phyloP scores from a whole-genome alignment of 1,140 invertebrate genomes.

The Schlechtendalia chinensis region DNA sequence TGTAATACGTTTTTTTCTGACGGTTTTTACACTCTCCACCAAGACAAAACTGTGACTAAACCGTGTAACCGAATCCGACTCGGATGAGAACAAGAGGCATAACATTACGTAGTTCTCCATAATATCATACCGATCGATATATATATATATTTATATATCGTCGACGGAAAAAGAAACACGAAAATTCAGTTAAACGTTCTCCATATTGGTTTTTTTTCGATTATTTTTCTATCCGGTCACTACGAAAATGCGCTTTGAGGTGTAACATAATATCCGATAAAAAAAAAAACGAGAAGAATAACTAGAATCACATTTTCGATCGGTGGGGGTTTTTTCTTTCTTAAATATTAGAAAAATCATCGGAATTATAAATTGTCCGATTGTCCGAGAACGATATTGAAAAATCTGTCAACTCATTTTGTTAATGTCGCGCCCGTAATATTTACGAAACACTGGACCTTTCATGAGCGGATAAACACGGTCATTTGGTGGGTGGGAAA shows the following conservation, averaged over 20 bases:
- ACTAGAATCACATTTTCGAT: neutral
- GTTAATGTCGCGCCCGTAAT: too few relatives aligned
- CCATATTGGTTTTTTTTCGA: conserved; percentile 16
- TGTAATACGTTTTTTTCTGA: neutral
- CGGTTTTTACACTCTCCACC: conserved; percentile 9
- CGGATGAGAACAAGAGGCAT: conserved; percentile 32
- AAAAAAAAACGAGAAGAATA: neutral
- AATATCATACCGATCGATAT: conserved; percentile 27
- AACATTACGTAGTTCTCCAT: conserved; percentile 30
- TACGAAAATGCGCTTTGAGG: conserved; percentile 25
- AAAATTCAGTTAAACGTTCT: conserved; percentile 17
- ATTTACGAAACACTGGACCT: neutral
- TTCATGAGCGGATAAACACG: too few relatives aligned
- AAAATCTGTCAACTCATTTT: neutral
- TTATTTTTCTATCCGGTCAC: conserved; percentile 16
- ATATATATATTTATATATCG: too few relatives aligned
- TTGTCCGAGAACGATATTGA: neutral
- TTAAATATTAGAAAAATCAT: neutral
- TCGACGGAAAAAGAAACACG: conserved; percentile 10
- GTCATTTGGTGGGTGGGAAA: too few relatives aligned
- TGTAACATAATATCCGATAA: conserved; percentile 14
- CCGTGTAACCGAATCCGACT: conserved; percentile 39
- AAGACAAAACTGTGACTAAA: conserved; percentile 41
- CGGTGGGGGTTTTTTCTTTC: conserved; percentile 1
- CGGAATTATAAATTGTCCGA: neutral